Conservation (phyloP, 1,140 invertebrate genomes). For the Drosophila sturtevanti region DNA sequence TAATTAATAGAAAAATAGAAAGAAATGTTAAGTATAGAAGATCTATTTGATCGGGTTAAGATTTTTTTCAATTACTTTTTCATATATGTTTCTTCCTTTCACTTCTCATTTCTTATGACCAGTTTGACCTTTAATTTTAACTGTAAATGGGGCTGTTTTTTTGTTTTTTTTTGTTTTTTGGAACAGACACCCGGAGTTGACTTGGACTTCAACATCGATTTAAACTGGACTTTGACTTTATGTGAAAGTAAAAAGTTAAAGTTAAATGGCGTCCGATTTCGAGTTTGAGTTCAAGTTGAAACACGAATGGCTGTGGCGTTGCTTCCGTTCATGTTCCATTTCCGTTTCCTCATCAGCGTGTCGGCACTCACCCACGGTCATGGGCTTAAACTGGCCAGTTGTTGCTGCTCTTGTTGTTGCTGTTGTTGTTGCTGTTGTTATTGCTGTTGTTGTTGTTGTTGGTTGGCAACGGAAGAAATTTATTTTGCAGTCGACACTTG, state of each 20-base stretch:
- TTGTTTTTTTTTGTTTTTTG: too few species aligned
- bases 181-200: neutral
- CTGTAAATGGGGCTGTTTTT: neutral
- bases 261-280: conserved; percentile 4
- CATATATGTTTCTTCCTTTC: neutral
- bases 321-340: conserved; percentile 71
- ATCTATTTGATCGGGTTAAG: too few species aligned
- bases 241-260: conserved; percentile 13
- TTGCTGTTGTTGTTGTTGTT: neutral
- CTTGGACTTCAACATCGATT: neutral
- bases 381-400: conserved; percentile 37
- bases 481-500: conserved; percentile 63
- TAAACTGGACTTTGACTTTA: neutral
- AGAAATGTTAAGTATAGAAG: too few species aligned
- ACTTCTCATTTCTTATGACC: neutral
- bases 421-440: neutral
- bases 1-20: too few species aligned
- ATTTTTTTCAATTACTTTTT: too few species aligned
- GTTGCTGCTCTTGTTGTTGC: conserved; percentile 8
- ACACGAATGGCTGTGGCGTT: conserved; percentile 36
- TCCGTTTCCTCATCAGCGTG: conserved; percentile 64
- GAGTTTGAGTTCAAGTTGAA: conserved; percentile 3
- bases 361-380: conserved; percentile 22
- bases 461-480: conserved; percentile 50
- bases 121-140: neutral